These are phyloP conservation scores for Trichechus manatus DNA, from an alignment of 2,113 vertebrate species.

Conservation along the genomic window DNA sequence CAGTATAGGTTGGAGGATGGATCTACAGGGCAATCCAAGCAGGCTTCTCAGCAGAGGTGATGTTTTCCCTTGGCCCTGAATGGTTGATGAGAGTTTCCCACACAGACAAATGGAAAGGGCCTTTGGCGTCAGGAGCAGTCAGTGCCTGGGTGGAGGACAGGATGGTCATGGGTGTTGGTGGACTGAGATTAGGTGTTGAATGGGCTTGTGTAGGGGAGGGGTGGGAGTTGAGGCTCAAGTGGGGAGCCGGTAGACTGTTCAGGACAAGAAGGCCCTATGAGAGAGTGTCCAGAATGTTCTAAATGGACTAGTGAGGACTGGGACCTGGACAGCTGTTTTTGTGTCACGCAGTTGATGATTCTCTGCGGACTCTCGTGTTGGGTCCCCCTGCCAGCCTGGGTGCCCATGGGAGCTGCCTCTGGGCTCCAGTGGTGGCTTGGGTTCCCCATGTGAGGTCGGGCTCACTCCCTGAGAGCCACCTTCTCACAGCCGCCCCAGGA, in stretches of 20 bases:
- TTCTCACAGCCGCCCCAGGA: not conserved
- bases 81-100: not conserved
- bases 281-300: not conserved
- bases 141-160: not conserved
- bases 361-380: not conserved
- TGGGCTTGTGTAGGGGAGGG: no score
- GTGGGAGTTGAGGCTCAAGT: not conserved
- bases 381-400: not conserved
- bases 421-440: not conserved
- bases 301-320: rapidly evolving
- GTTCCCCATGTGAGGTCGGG: not conserved
- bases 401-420: not conserved
- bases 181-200: not conserved
- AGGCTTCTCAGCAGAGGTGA: not conserved
- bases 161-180: not conserved
- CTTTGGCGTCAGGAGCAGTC: not conserved
- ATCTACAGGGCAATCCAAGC: not conserved
- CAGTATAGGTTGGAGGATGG: not conserved
- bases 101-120: not conserved
- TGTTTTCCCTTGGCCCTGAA: not conserved
- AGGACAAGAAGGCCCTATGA: not conserved
- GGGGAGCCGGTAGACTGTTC: not conserved
- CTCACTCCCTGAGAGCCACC: not conserved
- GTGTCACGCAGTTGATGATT: not conserved
- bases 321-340: not conserved